Conservation (phyloP, 2,113 vertebrate species). For the Emberiza fucata region DNA sequence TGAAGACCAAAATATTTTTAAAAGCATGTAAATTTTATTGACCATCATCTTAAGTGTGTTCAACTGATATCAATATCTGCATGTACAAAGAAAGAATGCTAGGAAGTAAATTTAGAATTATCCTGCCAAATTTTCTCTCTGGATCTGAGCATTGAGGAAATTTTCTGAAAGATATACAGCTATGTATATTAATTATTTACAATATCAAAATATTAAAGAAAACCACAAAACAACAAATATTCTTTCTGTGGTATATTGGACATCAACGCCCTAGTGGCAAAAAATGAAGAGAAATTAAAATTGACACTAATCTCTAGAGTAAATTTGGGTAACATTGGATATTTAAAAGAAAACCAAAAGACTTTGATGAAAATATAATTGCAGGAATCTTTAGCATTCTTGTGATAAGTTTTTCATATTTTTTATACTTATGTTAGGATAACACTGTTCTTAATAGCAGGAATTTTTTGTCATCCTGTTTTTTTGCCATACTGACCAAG, state of each 20-base stretch:
- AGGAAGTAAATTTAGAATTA: neutral
- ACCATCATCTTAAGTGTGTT: neutral
- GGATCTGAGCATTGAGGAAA: neutral
- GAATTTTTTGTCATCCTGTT: neutral
- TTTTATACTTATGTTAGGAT: neutral
- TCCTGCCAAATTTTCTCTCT: neutral
- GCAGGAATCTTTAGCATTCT: neutral
- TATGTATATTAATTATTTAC: neutral
- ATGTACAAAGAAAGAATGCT: neutral
- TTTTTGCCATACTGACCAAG: neutral
- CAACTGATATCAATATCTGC: neutral
- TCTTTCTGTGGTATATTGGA: neutral
- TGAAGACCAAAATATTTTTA: neutral
- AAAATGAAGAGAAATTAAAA: neutral
- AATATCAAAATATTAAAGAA: neutral
- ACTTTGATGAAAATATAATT: neutral
- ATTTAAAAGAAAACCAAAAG: neutral
- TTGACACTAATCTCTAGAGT: fast-evolving
- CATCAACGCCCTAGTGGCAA: neutral
- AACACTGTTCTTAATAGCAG: neutral
- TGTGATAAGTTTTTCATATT: neutral
- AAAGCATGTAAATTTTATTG: neutral
- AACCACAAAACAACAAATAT: neutral
- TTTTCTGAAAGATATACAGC: neutral
- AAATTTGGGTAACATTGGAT: neutral